Evolutionary conservation across 2,888 invertebrate species (phyloP).

Genomic region (Erebia ligea): DNA sequence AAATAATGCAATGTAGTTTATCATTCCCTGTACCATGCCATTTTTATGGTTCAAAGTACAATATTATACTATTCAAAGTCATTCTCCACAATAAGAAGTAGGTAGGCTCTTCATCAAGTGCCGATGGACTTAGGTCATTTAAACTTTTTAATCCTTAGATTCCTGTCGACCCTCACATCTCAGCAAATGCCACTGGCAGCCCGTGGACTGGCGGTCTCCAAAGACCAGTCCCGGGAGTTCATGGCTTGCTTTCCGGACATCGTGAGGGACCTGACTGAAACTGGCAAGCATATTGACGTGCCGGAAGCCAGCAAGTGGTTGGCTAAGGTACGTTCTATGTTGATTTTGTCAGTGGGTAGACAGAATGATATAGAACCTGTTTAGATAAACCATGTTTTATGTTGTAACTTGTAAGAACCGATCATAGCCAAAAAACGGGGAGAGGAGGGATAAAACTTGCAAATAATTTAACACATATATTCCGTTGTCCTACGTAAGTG

Average conservation of each 20-base stretch:
- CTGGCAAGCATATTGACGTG: constrained; percentile 89
- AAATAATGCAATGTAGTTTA: not conserved
- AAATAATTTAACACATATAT: not conserved
- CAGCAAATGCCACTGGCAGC: constrained; percentile 84
- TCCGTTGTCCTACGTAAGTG: no score
- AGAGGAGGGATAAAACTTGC: not conserved
- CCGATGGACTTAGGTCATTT: constrained; percentile 26
- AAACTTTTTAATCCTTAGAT: constrained; percentile 65
- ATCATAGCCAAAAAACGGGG: constrained; percentile 6
- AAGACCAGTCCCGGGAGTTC: constrained; percentile 93
- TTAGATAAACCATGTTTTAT: constrained; percentile 5
- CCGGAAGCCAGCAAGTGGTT: constrained; percentile 92
- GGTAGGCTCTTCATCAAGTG: constrained; percentile 23
- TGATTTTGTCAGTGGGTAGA: constrained; percentile 55
- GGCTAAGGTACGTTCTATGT: constrained; percentile 85
- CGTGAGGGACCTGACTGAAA: constrained; percentile 91
- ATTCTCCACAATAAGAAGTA: not conserved
- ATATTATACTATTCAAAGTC: not conserved
- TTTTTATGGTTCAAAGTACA: not conserved
- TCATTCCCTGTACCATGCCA: not conserved
- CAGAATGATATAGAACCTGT: constrained; percentile 48
- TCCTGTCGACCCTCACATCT: constrained; percentile 85
- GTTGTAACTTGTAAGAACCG: not conserved
- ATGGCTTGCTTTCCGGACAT: constrained; percentile 95
- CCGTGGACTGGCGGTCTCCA: constrained; percentile 85